Evolutionary conservation across 2,888 invertebrate species (phyloP), one percentile per base, ranked within the genome.

Genomic region (Cyaniris semiargus): DNA sequence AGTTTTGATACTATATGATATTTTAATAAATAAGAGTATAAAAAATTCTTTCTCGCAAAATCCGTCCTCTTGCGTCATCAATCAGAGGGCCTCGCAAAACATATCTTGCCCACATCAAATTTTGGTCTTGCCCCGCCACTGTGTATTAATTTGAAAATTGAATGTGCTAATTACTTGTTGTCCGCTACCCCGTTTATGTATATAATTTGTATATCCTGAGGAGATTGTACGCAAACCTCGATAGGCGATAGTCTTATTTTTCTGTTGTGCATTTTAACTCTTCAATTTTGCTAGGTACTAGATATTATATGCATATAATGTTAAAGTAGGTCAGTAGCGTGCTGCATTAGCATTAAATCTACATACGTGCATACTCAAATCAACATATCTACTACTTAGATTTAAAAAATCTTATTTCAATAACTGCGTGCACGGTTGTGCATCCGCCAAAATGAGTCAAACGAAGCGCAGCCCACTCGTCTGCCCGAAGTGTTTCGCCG

Each of bases 311-410:
- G 66, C 27, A 66, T 27, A 66, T 66, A 27, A 66, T 66, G 31
- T 66, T 66, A 27, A 66, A 66, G 66, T 66, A 66, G 66, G 66
- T 66, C 66, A 66, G 66, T 66, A 66, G 27, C 27, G 66, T 66
- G 66, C 66, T 66, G 66, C 31, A 66, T 66, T 66, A 66, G 66
- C 66, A 66, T 66, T 15, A 27, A 27, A 27, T 66, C 27, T 66
- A 66, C 15, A 27, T 18, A 53, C 53, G 5, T 53, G 53, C 53
- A 53, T 53, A 53, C 53, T 18, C 3, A 44, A 44, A 44, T 44
- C 44, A 10, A 44, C 44, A 44, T n/a, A n/a, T 44, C 44, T 10
- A 44, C 44, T 10, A 10, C 38, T 44, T 10, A 44, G 10, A 10
- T 44, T 44, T 44, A 2, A 34, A 34, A 34, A 34, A 10, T 10